phyloP scores from a whole-genome alignment of 1,140 invertebrate genomes.

The Hermetia illucens region DNA sequence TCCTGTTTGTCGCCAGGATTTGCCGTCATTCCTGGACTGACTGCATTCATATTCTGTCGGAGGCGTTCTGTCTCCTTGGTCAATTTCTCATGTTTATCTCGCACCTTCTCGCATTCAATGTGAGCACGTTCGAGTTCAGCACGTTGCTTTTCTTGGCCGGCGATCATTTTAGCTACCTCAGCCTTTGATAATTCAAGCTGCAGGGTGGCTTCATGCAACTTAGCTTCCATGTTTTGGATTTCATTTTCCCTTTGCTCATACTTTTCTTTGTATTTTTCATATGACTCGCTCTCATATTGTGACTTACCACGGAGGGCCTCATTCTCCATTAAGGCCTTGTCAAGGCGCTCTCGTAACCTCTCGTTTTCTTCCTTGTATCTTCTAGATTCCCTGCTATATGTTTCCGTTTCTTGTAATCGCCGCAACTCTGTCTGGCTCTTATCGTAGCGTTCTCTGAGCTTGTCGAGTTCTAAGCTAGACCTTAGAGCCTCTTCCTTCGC shows the following conservation, averaged over 20 bases:
- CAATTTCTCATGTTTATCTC: conserved; percentile 70
- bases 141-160: conserved; percentile 60
- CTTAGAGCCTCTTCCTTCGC: conserved; percentile 76
- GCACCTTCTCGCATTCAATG: conserved; percentile 73
- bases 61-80: conserved; percentile 34
- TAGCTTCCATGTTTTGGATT: conserved; percentile 58
- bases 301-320: conserved; percentile 73
- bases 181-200: conserved; percentile 64
- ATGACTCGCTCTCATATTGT: conserved; percentile 74
- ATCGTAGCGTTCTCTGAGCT: conserved; percentile 81
- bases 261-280: conserved; percentile 59
- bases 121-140: conserved; percentile 61
- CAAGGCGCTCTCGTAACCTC: conserved; percentile 63
- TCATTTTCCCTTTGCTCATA: conserved; percentile 59
- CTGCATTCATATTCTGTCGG: conserved; percentile 18
- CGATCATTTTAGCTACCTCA: conserved; percentile 57
- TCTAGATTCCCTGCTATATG: conserved; percentile 53
- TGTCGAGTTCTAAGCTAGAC: conserved; percentile 75
- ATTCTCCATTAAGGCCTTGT: conserved; percentile 64
- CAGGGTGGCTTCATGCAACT: conserved; percentile 61
- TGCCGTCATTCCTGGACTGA: conserved; percentile 22
- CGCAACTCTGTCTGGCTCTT: conserved; percentile 67
- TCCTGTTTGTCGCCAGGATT: conserved; percentile 43
- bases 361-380: conserved; percentile 70
- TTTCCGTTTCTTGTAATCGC: conserved; percentile 57